Conservation (phyloP, 2,113 vertebrate species). For the Gasterosteus aculeatus region DNA sequence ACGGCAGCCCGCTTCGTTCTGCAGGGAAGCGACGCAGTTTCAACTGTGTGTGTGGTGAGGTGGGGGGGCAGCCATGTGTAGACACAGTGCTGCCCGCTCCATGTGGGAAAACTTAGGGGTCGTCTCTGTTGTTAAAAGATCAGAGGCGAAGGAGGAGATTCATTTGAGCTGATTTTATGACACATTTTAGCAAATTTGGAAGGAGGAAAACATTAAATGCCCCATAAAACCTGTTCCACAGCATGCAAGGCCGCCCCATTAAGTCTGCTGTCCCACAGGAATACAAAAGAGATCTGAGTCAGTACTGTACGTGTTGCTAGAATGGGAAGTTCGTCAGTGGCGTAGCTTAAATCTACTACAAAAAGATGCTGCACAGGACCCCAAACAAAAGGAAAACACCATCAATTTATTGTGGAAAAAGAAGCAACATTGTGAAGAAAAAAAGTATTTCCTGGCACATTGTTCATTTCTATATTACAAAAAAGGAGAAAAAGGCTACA, state of each 20-base stretch:
- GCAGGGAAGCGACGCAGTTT: constrained; percentile 55
- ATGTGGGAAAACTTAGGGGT: constrained; percentile 76
- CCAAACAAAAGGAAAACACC: constrained; percentile 75
- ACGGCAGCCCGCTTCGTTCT: constrained; percentile 37
- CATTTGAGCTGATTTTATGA: constrained; percentile 74
- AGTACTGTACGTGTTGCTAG: not conserved
- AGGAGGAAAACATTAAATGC: constrained; percentile 59
- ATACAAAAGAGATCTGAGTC: constrained; percentile 24
- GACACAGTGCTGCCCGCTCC: constrained; percentile 53
- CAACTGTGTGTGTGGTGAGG: constrained; percentile 39
- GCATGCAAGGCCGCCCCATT: constrained; percentile 56
- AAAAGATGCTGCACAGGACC: constrained; percentile 35
- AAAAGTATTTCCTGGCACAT: constrained; percentile 88
- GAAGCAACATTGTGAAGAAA: constrained; percentile 80
- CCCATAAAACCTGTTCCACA: constrained; percentile 62
- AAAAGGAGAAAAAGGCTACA: constrained; percentile 90
- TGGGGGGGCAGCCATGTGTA: constrained; percentile 60
- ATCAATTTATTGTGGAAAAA: constrained; percentile 91
- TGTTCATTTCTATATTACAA: constrained; percentile 88
- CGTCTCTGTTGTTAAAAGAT: constrained; percentile 65
- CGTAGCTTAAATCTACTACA: not conserved
- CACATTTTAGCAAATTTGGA: constrained; percentile 71
- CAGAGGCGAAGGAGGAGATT: constrained; percentile 68
- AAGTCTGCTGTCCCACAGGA: constrained; percentile 33
- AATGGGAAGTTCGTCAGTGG: constrained; percentile 2